Base-by-base conservation (phyloP, 2,888 invertebrate species). In the Notodonta ziczac region DNA sequence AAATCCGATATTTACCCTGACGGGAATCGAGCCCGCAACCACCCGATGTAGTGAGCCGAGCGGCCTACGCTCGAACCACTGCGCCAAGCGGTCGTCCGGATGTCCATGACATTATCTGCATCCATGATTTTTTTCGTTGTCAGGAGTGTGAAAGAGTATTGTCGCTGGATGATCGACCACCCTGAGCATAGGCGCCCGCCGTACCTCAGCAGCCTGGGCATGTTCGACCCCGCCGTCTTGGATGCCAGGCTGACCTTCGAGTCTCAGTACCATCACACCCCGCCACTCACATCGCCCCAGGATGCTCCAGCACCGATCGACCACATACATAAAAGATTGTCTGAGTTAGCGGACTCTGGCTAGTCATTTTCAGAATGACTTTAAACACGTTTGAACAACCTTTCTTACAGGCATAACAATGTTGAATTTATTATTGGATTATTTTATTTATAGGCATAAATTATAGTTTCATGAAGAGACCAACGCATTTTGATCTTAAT, bases 91-190 rank as follows among this genome's bases (percentile, higher is more conserved):
- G n/a, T n/a, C n/a, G n/a, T n/a, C n/a, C n/a, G n/a, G n/a, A n/a
- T 35, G 2, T 35, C 35, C 35, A 35, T 35, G 35, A 35, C 7
- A 35, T 5, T 35, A 35, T 35, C 35, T 35, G 35, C 40, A 39
- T 39, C 8, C 24, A 42, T 55, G 55, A 24, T 24, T 24, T 59
- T 57, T 66, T 63, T 61, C 57, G 53, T 58, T 70, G 79, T 6
- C 83, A 95, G 95, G 73, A 95, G 95, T 58, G 95, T 95, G 0
- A 93, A 93, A 72, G 94, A 94, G 60, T 95, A 94, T 70, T 94
- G 94, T 66, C 91, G 94, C 60, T 94, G 94, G 91, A 91, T 95
- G 85, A 90, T 93, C 46, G 89, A 94, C 2, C 94, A 94, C 74
- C 94, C 95, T 0, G 93, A 94, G 61, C 82, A 94, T 62, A 85